Evolutionary conservation across 2,113 vertebrate species (phyloP), one percentile per base, ranked within the genome.

Genomic region (Zootoca vivipara): DNA sequence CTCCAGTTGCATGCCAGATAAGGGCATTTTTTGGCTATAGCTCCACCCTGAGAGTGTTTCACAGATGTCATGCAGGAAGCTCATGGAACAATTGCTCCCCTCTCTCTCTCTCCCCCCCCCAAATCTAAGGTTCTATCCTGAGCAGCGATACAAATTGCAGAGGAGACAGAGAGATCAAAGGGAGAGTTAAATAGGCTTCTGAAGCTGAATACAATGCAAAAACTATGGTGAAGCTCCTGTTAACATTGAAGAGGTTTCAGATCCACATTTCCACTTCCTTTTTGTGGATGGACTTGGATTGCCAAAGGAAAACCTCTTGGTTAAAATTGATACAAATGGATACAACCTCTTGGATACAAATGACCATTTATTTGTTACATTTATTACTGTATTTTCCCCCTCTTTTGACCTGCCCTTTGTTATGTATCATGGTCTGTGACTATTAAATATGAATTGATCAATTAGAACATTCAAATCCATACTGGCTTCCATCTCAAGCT

Each of bases 11-110:
- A 70, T 10, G 87, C 0, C 7, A 79, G 6, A 24, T 8, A 87
- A 69, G 78, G 15, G 8, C 1, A 62, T 89, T 87, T 78, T 92
- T 78, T 40, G 7, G 82, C 35, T 69, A 62, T 40, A 85, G 4
- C 1, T 86, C 87, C 65, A 88, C 70, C 77, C 13, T 74, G 18
- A 78, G 85, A 42, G 3, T 72, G 9, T 89, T 84, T 58, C 35
- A 18, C 4, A 85, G 6, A 78, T 86, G 46, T 69, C 35, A 8
- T 85, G 56, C 67, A 58, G 30, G 81, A 67, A 78, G 64, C 77
- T 65, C 35, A 83, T 79, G 9, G 4, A 93, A 82, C 7, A 90
- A 93, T 89, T 74, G 2, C 10, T 6, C 87, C 42, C 69, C 80
- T 18, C 38, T 74, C 91, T 84, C 84, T 33, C 46, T 78, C 83